phyloP scores from a whole-genome alignment of 2,797 vertebrate genomes.

The Sternotherus odoratus region DNA sequence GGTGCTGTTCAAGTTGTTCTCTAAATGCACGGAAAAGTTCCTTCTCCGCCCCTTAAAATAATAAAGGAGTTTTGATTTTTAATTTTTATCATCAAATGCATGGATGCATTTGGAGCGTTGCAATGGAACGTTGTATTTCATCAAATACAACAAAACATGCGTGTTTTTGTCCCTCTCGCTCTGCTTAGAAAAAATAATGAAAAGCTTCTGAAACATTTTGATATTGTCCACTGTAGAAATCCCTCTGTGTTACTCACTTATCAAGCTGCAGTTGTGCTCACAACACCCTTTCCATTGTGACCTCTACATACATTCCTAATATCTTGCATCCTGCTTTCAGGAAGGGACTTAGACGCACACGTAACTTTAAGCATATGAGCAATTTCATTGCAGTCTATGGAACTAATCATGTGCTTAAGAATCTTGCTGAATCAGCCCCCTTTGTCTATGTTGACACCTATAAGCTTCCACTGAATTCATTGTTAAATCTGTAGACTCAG shows the following conservation, averaged over 20 bases:
- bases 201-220: background rate
- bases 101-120: no score
- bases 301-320: background rate
- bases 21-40: background rate
- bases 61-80: slow-evolving; percentile 59
- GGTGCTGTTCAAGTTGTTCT: slow-evolving; percentile 18
- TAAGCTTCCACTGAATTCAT: background rate
- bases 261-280: background rate
- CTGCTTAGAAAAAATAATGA: no score
- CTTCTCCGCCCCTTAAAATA: slow-evolving; percentile 38
- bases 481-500: background rate
- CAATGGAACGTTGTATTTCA: no score
- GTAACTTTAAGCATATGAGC: background rate
- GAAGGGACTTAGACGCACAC: background rate
- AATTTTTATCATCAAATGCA: slow-evolving; percentile 61
- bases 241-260: background rate
- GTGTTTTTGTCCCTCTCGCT: no score
- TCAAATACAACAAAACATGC: no score
- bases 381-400: background rate
- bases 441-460: rapidly evolving
- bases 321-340: background rate
- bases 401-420: background rate
- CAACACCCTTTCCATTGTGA: background rate
- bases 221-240: background rate
- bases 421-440: background rate